Base-by-base conservation (phyloP, 2,113 vertebrate genomes). In the Lepisosteus osseus region DNA sequence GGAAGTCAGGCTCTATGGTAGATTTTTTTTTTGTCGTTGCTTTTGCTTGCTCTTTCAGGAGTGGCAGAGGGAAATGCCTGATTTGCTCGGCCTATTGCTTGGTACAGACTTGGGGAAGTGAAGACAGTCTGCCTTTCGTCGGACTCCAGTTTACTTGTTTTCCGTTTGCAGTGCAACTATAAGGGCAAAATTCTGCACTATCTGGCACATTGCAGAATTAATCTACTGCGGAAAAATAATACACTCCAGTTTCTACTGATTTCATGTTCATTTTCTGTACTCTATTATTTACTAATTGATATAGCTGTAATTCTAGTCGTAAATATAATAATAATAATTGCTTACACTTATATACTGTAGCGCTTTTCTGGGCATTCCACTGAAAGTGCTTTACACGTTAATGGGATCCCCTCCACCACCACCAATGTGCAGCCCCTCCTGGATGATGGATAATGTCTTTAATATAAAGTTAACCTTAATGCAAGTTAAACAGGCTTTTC, bases 51-150 rank as follows among this genome's bases (percentile, higher is more conserved):
- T 77, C 81, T 83, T 82, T 82, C 88, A 89, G 88, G 88, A 88
- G 88, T 85, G 84, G 87, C 82, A 88, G 79, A 87, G 86, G 87
- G 87, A 89, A 86, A 90, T 90, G 90, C 88, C 90, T 89, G 85
- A 86, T 89, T 85, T 87, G 84, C 88, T 87, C 29, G 86, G 84
- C 90, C 88, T 86, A 85, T 87, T 64, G 78, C 84, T 88, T 90
- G 89, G 86, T 86, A 83, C 70, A 43, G 68, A 62, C 67, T 69
- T 61, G 13, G 69, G 75, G 76, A 78, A 66, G 78, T 82, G 29
- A 29, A 51, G 47, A 51, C 47, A 5, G 47, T 51, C 47, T 51
- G 47, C 47, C 47, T 51, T 9, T 29, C 29, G 29, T 29, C 29
- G 29, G 29, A 9, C 47, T 51, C 47, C 47, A 51, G 47, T 51